These are phyloP conservation scores for Agrotis segetum DNA, from an alignment of 2,888 invertebrate genomes.

Conservation along the genomic window DNA sequence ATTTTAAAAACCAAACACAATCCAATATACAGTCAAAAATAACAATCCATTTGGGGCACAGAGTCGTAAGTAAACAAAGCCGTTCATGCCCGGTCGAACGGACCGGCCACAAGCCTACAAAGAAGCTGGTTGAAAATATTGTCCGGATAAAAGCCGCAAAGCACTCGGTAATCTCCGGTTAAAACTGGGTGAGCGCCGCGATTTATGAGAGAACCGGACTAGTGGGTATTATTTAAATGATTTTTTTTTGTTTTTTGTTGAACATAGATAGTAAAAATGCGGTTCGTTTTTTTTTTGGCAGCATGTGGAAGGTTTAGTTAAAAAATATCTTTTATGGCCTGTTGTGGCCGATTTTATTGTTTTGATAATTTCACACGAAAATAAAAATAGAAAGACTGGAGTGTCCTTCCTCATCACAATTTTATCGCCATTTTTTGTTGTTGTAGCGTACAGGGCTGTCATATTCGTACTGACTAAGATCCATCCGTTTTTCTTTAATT, in stretches of 20 bases:
- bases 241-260: slow-evolving; percentile 22
- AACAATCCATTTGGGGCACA: slow-evolving; percentile 25
- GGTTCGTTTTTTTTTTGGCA: not conserved
- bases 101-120: slow-evolving; percentile 57
- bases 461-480: too few species aligned
- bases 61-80: slow-evolving; percentile 58
- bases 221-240: slow-evolving; percentile 51
- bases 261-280: slow-evolving; percentile 13
- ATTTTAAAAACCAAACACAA: slow-evolving; percentile 17
- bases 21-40: slow-evolving; percentile 33
- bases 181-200: slow-evolving; percentile 69
- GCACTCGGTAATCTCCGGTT: slow-evolving; percentile 80
- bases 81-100: slow-evolving; percentile 19
- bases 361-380: too few species aligned
- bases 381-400: too few species aligned
- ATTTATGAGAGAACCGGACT: slow-evolving; percentile 63
- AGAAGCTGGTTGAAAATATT: slow-evolving; percentile 73
- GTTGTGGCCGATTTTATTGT: too few species aligned
- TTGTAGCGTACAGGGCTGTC: too few species aligned
- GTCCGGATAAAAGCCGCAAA: slow-evolving; percentile 83
- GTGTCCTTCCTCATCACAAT: too few species aligned
- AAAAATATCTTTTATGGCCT: not conserved
- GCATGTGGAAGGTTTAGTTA: not conserved
- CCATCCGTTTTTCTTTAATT: too few species aligned
- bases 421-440: too few species aligned